Evolutionary conservation across 37 sponge, comb jelly and placozoan genomes (phyloP).

Genomic region (Theonella swinhoei): DNA sequence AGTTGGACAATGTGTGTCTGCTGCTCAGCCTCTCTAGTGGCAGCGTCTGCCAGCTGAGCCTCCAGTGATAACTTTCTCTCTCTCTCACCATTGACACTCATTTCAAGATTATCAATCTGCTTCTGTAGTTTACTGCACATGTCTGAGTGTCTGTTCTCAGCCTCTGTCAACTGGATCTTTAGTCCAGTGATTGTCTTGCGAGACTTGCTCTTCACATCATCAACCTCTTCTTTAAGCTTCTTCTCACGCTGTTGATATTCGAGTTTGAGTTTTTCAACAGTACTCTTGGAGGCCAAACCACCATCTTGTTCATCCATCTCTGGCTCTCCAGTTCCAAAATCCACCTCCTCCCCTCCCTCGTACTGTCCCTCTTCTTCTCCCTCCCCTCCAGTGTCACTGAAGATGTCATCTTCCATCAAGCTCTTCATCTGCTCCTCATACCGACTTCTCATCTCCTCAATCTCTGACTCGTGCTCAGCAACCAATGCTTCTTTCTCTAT

Average conservation of each 20-base stretch:
- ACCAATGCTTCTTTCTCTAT: constrained; percentile 19
- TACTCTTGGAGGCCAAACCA: neutral
- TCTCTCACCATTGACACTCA: neutral
- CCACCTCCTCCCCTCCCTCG: neutral
- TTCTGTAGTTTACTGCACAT: neutral
- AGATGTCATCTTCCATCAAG: constrained; percentile 45
- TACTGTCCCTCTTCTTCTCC: neutral
- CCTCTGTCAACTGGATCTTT: constrained; percentile 37
- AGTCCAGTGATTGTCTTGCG: constrained; percentile 25
- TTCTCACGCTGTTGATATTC: constrained; percentile 12
- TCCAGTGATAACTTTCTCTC: neutral
- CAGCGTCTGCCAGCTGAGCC: neutral
- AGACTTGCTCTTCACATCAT: constrained; percentile 37
- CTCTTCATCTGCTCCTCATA: constrained; percentile 71
- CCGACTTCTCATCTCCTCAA: constrained; percentile 35
- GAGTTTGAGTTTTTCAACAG: neutral
- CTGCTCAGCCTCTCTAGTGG: neutral
- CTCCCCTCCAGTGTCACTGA: constrained; percentile 21
- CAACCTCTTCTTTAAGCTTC: constrained; percentile 37
- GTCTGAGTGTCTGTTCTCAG: constrained; percentile 16
- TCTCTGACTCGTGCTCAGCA: constrained; percentile 46
- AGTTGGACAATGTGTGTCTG: neutral
- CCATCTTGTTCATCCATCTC: neutral
- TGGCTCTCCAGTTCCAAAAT: neutral
- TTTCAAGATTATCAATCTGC: constrained; percentile 2